These are phyloP conservation scores for Aphis craccivora DNA, from an alignment of 1,140 invertebrate species.

Conservation along the genomic window DNA sequence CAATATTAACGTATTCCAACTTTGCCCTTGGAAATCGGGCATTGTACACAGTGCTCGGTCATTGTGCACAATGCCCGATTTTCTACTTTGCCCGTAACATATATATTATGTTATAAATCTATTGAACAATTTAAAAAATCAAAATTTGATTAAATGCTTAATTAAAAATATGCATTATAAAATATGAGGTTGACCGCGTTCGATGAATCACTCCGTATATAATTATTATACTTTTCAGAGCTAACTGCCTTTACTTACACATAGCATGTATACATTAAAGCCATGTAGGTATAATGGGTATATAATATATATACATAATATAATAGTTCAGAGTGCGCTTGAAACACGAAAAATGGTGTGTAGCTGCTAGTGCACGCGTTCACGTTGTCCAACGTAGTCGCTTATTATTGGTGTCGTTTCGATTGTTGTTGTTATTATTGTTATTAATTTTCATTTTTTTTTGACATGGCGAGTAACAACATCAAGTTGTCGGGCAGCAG, in stretches of 20 bases:
- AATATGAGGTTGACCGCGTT: not conserved
- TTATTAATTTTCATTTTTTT: not conserved
- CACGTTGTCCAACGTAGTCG: not conserved
- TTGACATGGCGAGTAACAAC: not conserved
- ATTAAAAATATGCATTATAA: not conserved
- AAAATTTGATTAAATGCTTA: not conserved
- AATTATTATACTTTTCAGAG: not conserved
- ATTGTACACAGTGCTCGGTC: too few relatives aligned
- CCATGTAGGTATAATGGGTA: not conserved
- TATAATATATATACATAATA: not conserved
- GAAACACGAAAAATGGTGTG: not conserved
- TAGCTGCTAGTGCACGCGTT: slow-evolving; percentile 25
- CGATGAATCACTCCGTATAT: not conserved
- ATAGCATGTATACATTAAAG: not conserved
- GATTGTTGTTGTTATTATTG: not conserved
- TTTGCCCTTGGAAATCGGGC: too few relatives aligned
- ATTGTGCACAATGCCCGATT: too few relatives aligned
- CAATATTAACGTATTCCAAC: too few relatives aligned
- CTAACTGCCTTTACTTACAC: not conserved
- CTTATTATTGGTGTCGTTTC: slow-evolving; percentile 1
- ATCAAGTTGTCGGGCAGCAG: not conserved
- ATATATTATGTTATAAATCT: too few relatives aligned
- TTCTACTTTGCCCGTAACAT: too few relatives aligned
- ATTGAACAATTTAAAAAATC: not conserved
- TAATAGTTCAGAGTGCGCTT: not conserved